Evolutionary conservation across 2,113 vertebrate genomes (phyloP).

Genomic region (Pedionomus torquatus): DNA sequence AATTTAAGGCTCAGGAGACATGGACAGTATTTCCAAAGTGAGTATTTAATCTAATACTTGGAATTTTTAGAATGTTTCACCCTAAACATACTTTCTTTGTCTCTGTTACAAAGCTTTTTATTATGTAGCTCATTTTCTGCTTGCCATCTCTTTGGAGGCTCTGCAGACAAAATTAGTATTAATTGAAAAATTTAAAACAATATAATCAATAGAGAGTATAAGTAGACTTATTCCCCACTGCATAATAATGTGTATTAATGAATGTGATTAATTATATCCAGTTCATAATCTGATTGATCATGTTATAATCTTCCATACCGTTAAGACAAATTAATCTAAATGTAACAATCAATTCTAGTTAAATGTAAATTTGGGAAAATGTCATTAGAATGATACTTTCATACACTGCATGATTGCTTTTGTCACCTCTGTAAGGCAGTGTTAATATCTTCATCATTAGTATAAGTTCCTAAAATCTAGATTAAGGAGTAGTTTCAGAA

Average conservation of each 20-base stretch:
- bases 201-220: not conserved
- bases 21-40: conserved; percentile 99
- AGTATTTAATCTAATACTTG: conserved; percentile 29
- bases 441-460: not conserved
- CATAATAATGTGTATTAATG: not conserved
- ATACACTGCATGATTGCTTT: not conserved
- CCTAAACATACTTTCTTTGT: not conserved
- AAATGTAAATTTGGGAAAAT: not conserved
- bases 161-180: not conserved
- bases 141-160: not conserved
- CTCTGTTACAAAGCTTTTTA: not conserved
- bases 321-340: not conserved
- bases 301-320: not conserved
- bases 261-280: not conserved
- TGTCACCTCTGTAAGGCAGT: not conserved
- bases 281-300: not conserved
- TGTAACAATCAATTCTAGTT: not conserved
- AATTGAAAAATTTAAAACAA: not conserved
- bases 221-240: not conserved
- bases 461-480: not conserved
- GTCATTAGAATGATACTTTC: not conserved
- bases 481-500: conserved; percentile 1
- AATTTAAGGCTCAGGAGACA: conserved; percentile 92
- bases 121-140: not conserved
- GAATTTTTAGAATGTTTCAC: not conserved